Evolutionary conservation across 1,140 invertebrate genomes (phyloP), one percentile per base, ranked within the genome.

Genomic region (Orius laevigatus): DNA sequence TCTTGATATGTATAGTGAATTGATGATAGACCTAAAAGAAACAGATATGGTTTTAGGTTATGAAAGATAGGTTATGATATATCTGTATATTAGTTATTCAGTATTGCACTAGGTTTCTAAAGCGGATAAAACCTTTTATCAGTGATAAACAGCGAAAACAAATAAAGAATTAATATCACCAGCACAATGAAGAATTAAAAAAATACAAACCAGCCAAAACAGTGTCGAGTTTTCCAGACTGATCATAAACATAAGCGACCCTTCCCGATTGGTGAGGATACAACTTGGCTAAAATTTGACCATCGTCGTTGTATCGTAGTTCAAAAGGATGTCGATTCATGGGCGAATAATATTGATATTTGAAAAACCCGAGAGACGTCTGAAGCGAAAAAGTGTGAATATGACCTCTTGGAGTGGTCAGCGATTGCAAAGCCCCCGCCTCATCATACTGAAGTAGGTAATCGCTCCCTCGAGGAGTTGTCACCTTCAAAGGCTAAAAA

Each of bases 391-490:
- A 95, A 0, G 84, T 79, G 58, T 96, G 91, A 42, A 90, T 90
- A 54, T 91, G 88, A 12, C 89, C 87, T 49, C 87, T 71, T 0
- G 92, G 92, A 3, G 90, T 96, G 1, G 86, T 92, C 8, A 96
- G 62, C 3, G 84, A 84, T 57, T 90, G 81, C 2, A 96, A 68
- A 8, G 91, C 88, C 11, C 91, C 90, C 8, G 85, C 81, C 53
- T 86, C 79, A 59, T 95, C 91, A 56, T 94, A 93, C 58, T 92
- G 85, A 3, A 95, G 66, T 0, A 89, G 69, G 64, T 94, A 96
- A 61, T 92, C 87, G 50, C 86, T 87, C 10, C 91, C 86, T 56
- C 87, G 73, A 2, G 89, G 87, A 1, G 92, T 86, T 0, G 86
- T 90, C 1, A 95, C 84, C 65, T 93, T 92, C 14, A 88, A 66